These are phyloP conservation scores for Machimus atricapillus DNA, from an alignment of 2,888 invertebrate genomes.

Conservation along the genomic window DNA sequence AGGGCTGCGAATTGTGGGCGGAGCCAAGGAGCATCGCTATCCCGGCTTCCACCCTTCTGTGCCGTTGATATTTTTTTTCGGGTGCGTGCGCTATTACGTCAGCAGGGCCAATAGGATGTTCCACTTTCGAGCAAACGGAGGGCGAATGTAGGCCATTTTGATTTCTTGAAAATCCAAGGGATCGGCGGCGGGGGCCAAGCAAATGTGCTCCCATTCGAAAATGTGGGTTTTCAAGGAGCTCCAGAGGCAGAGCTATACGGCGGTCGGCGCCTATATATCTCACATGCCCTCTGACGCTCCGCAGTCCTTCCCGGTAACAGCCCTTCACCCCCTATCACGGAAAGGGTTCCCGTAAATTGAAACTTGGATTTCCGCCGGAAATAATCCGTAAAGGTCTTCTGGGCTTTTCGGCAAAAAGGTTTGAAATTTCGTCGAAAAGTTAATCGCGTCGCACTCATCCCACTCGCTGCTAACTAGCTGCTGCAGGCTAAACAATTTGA, in stretches of 20 bases:
- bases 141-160: slow-evolving; percentile 51
- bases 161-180: slow-evolving; percentile 44
- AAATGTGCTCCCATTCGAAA: not conserved
- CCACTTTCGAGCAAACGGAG: slow-evolving; percentile 47
- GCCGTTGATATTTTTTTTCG: not conserved
- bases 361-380: not conserved
- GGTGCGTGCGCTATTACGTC: slow-evolving; percentile 49
- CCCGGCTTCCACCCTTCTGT: slow-evolving; percentile 4
- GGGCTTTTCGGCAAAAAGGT: not conserved
- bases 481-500: not conserved
- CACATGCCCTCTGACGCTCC: not conserved
- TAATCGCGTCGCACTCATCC: not conserved
- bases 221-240: not conserved
- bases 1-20: slow-evolving; percentile 45
- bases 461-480: not conserved
- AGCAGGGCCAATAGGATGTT: slow-evolving; percentile 50
- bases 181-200: not conserved
- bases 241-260: not conserved
- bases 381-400: not conserved
- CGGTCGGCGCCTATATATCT: not conserved
- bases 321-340: not conserved
- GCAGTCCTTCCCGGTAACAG: not conserved
- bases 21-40: slow-evolving; percentile 42
- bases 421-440: not conserved
- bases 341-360: not conserved